A percentile compares a stretch with the other conserved stretches of the same genome.
phyloP scores from a whole-genome alignment of 2,797 vertebrate genomes.

The Picus viridis region DNA sequence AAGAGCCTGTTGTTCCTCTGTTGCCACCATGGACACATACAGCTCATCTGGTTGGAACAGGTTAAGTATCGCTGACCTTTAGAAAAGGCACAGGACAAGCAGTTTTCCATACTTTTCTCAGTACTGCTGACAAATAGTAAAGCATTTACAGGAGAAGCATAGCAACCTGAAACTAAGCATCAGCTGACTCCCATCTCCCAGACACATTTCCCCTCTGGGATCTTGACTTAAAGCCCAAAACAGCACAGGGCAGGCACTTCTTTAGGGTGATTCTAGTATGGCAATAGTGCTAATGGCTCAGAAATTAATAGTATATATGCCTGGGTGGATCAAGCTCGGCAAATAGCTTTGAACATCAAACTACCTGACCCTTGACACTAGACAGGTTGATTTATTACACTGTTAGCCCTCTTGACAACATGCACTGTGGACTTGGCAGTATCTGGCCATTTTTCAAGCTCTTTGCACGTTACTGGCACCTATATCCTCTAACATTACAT shows the following conservation, averaged over 20 bases:
- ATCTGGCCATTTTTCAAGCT: constrained; percentile 76
- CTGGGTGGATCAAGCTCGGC: constrained; percentile 52
- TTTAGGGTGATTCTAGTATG: not conserved
- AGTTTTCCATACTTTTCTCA: not conserved
- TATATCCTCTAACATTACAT: constrained; percentile 43
- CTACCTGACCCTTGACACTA: constrained; percentile 61
- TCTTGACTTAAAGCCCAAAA: not conserved
- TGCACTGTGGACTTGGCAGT: constrained; percentile 25
- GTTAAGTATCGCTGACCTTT: not conserved
- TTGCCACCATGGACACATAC: fast-evolving
- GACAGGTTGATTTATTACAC: constrained; percentile 77
- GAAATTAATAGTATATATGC: constrained; percentile 1
- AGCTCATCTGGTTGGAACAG: not conserved
- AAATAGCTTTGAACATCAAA: constrained; percentile 41
- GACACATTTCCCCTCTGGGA: not conserved
- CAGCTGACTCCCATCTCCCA: not conserved
- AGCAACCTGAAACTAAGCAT: not conserved
- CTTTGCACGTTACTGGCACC: constrained; percentile 57
- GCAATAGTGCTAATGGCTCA: not conserved
- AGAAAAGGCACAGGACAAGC: not conserved
- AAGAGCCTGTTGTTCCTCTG: not conserved
- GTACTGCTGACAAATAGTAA: not conserved
- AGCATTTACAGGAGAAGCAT: not conserved
- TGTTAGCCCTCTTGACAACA: constrained; percentile 55
- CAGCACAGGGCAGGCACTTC: not conserved